A percentile compares a stretch with the other conserved stretches of the same genome.
These are phyloP conservation scores for Oligia latruncula DNA, from an alignment of 2,888 invertebrate species.

Conservation along the genomic window DNA sequence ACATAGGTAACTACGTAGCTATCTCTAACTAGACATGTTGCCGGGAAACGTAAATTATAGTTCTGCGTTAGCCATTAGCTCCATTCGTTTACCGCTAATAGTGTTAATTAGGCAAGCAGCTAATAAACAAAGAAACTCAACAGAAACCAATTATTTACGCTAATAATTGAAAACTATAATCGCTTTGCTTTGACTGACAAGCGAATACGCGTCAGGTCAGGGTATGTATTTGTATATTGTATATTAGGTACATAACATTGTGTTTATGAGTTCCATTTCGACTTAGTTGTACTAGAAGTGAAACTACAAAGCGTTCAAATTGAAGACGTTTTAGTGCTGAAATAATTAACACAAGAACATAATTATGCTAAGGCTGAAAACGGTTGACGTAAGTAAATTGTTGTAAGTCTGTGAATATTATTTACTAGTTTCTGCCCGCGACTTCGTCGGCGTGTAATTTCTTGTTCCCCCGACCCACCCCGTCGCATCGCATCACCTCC, in stretches of 20 bases:
- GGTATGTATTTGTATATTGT: neutral
- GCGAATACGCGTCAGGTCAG: slow-evolving; percentile 8
- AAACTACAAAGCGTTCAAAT: slow-evolving; percentile 15
- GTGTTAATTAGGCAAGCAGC: slow-evolving; percentile 48
- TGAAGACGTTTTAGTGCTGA: slow-evolving; percentile 10
- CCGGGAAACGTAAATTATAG: slow-evolving; percentile 9
- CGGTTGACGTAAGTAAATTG: neutral
- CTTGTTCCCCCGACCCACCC: too few relatives aligned
- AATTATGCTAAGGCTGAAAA: neutral
- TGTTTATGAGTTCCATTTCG: slow-evolving; percentile 32
- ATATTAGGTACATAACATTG: slow-evolving; percentile 17
- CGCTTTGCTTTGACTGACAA: slow-evolving; percentile 28
- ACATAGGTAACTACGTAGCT: neutral
- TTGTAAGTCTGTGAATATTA: neutral
- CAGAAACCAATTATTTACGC: slow-evolving; percentile 45
- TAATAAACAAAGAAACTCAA: slow-evolving; percentile 47
- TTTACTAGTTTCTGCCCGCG: neutral
- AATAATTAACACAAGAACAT: slow-evolving; percentile 22
- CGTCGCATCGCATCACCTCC: too few relatives aligned
- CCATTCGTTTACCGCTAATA: slow-evolving; percentile 43
- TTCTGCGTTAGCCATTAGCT: slow-evolving; percentile 25
- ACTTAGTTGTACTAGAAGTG: slow-evolving; percentile 20
- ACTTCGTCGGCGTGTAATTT: too few relatives aligned
- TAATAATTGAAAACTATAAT: slow-evolving; percentile 46
- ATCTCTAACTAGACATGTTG: neutral